Evolutionary conservation across 2,888 invertebrate genomes (phyloP).

Genomic region (Eueremaeus valkanovi): DNA sequence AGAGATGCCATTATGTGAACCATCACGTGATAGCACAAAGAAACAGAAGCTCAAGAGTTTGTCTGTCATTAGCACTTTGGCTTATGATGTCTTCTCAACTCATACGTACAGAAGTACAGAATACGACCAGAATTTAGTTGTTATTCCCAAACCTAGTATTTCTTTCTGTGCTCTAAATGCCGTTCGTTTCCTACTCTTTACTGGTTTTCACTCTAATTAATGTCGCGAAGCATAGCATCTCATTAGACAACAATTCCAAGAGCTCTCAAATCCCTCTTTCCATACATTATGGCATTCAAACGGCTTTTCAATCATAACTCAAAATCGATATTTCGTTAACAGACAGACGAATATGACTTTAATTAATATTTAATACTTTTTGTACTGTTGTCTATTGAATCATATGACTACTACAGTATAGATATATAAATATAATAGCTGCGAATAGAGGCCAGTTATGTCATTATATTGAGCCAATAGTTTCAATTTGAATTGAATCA

Average conservation of each 20-base stretch:
- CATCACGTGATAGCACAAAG: not conserved
- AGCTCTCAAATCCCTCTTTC: too few species aligned
- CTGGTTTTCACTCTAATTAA: constrained; percentile 12
- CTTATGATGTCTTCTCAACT: not conserved
- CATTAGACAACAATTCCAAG: not conserved
- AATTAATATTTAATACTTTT: too few species aligned
- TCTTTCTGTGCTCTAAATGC: not conserved
- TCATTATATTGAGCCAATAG: too few species aligned
- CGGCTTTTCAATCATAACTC: too few species aligned
- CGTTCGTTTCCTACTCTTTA: not conserved
- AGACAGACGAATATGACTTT: too few species aligned
- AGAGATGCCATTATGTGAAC: not conserved
- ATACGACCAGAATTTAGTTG: not conserved
- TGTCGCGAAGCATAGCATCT: constrained; percentile 15
- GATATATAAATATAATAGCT: too few species aligned
- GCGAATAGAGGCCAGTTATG: too few species aligned
- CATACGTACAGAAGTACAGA: not conserved
- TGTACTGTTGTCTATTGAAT: too few species aligned
- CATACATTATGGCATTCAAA: too few species aligned
- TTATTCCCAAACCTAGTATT: constrained; percentile 20
- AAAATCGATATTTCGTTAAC: too few species aligned
- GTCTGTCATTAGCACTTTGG: constrained; percentile 1
- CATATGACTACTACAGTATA: too few species aligned
- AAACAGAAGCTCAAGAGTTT: constrained; percentile 6
- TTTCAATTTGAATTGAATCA: too few species aligned